phyloP scores from a whole-genome alignment of 2,888 invertebrate genomes.

The Buathra laborator region DNA sequence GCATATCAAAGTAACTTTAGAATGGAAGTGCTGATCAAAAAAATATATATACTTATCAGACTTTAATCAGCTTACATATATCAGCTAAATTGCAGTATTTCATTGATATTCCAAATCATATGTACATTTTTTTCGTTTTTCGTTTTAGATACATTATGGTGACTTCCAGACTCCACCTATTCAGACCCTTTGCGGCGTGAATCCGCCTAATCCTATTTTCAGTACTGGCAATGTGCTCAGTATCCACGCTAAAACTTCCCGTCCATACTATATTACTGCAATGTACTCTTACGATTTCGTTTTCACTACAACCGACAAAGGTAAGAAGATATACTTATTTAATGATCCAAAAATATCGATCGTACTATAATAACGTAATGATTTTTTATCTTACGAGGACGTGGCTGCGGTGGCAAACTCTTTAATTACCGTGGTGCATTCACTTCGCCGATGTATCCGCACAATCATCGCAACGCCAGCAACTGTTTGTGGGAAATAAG shows the following conservation, averaged over 20 bases:
- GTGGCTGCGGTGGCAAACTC: constrained; percentile 90
- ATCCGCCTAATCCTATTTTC: constrained; percentile 89
- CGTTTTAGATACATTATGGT: constrained; percentile 86
- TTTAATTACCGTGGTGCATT: constrained; percentile 89
- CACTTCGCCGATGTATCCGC: constrained; percentile 90
- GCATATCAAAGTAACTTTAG: neutral
- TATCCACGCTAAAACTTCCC: constrained; percentile 84
- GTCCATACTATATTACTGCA: neutral
- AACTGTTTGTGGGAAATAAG: constrained; percentile 89
- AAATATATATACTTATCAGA: neutral
- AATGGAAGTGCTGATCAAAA: neutral
- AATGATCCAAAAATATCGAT: neutral
- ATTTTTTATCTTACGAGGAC: constrained; percentile 79
- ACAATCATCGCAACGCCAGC: constrained; percentile 86
- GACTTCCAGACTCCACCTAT: constrained; percentile 83
- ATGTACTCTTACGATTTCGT: constrained; percentile 86
- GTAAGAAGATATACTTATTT: constrained; percentile 76
- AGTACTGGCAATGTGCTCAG: constrained; percentile 89
- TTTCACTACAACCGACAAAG: constrained; percentile 88
- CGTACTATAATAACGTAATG: neutral
- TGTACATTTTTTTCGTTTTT: constrained; percentile 68
- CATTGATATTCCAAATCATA: neutral
- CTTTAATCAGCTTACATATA: neutral
- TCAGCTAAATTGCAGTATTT: neutral
- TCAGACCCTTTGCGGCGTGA: constrained; percentile 86